Conservation (phyloP, 92 coral and sea anemone species). For the Epizoanthus illoricatus region DNA sequence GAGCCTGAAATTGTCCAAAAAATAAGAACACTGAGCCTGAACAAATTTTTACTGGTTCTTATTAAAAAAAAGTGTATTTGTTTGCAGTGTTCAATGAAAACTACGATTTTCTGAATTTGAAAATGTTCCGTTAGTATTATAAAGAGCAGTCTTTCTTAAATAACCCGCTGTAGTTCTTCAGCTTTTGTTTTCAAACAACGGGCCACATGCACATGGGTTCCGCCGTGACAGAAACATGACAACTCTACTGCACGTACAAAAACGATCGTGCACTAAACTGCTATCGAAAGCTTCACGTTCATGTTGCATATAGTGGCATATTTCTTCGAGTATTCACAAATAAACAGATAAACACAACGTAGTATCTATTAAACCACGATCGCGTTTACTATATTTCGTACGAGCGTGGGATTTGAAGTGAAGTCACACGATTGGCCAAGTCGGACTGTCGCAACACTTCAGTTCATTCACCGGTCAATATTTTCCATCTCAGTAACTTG, state of each 20-base stretch:
- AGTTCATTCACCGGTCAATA: neutral
- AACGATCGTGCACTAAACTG: neutral
- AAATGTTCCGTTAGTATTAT: no score
- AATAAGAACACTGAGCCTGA: no score
- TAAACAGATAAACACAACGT: neutral
- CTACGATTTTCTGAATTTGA: no score
- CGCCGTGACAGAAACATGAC: conserved; percentile 17
- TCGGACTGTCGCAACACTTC: neutral
- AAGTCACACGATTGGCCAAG: conserved; percentile 8
- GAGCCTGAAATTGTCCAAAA: no score
- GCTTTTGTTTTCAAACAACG: conserved; percentile 9
- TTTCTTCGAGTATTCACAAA: neutral
- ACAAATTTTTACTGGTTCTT: no score
- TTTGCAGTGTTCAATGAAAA: no score
- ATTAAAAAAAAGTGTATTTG: no score
- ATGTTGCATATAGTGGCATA: no score
- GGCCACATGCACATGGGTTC: conserved; percentile 3
- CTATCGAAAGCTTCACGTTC: neutral
- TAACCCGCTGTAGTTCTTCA: no score
- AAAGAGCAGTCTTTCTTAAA: no score
- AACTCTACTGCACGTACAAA: neutral
- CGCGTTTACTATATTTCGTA: neutral
- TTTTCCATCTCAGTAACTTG: neutral
- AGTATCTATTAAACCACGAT: neutral
- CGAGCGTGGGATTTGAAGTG: neutral